A percentile compares a stretch with the other conserved stretches of the same genome.
phyloP scores from a whole-genome alignment of 2,113 vertebrate species.

The Chaetops frenatus region DNA sequence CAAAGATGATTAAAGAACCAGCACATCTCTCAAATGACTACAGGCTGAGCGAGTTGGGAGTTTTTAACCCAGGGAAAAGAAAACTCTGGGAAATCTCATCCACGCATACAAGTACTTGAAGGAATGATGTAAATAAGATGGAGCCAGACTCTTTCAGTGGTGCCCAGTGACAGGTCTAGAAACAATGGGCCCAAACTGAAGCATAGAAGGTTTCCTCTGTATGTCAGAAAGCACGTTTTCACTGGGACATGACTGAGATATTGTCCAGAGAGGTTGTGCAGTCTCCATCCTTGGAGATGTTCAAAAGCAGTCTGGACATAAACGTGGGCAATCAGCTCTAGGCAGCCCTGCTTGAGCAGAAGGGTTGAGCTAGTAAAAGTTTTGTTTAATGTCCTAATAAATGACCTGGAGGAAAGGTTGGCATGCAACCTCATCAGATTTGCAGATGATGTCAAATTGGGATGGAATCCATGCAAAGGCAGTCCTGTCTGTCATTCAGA shows the following conservation, averaged over 20 bases:
- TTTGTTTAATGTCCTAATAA: background rate
- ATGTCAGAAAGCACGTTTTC: background rate
- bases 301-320: background rate
- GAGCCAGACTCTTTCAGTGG: background rate
- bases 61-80: background rate
- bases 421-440: background rate
- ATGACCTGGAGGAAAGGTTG: background rate
- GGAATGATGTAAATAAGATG: background rate
- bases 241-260: background rate
- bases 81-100: background rate
- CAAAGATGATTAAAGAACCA: background rate
- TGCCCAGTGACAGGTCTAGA: background rate
- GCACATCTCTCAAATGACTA: background rate
- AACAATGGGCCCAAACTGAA: background rate
- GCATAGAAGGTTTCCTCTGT: background rate
- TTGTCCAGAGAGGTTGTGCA: background rate
- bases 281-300: background rate
- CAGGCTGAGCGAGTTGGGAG: background rate
- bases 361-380: background rate
- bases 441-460: background rate
- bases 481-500: background rate
- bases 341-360: background rate
- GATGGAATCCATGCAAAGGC: background rate
- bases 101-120: background rate
- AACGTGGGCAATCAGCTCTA: background rate